Evolutionary conservation across 2,888 invertebrate genomes (phyloP).

Genomic region (Ernsta delagoae): DNA sequence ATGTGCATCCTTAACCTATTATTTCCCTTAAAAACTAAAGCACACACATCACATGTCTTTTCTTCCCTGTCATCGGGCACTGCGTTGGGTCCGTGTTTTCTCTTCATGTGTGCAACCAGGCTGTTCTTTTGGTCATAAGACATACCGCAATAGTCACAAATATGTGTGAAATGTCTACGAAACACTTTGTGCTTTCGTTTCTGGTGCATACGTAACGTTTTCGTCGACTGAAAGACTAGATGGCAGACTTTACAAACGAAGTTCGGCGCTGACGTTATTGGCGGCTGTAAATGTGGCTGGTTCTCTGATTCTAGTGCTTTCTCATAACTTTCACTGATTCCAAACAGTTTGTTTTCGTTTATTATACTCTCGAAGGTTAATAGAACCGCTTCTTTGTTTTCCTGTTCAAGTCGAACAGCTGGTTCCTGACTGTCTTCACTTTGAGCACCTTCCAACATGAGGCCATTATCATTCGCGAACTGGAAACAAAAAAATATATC

Average conservation of each 20-base stretch:
- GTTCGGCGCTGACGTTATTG: conserved; percentile 34
- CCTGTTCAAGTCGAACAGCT: conserved; percentile 61
- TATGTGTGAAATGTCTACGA: conserved; percentile 62
- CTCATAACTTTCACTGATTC: conserved; percentile 37
- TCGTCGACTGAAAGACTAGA: conserved; percentile 68
- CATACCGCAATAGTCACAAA: conserved; percentile 74
- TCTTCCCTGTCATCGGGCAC: conserved; percentile 63
- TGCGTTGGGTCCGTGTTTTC: conserved; percentile 69
- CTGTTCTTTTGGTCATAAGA: conserved; percentile 74
- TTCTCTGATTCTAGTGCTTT: conserved; percentile 9
- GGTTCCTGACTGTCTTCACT: conserved; percentile 65
- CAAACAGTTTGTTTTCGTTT: conserved; percentile 51
- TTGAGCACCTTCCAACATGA: conserved; percentile 56
- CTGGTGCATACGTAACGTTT: conserved; percentile 70
- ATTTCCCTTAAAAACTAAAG: conserved; percentile 73
- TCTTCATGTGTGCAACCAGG: conserved; percentile 68
- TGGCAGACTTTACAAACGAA: conserved; percentile 74
- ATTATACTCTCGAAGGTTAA: conserved; percentile 72
- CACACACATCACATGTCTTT: conserved; percentile 71
- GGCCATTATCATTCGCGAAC: conserved; percentile 62
- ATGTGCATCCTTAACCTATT: conserved; percentile 73
- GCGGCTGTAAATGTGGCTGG: conserved; percentile 10
- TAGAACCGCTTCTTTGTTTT: conserved; percentile 63
- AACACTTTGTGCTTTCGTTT: conserved; percentile 69
- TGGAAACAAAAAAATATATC: conserved; percentile 52